Percentiles rank a stretch among this genome's conserved stretches.
Conservation (phyloP, 2,113 vertebrate genomes). For the Rissa tridactyla region DNA sequence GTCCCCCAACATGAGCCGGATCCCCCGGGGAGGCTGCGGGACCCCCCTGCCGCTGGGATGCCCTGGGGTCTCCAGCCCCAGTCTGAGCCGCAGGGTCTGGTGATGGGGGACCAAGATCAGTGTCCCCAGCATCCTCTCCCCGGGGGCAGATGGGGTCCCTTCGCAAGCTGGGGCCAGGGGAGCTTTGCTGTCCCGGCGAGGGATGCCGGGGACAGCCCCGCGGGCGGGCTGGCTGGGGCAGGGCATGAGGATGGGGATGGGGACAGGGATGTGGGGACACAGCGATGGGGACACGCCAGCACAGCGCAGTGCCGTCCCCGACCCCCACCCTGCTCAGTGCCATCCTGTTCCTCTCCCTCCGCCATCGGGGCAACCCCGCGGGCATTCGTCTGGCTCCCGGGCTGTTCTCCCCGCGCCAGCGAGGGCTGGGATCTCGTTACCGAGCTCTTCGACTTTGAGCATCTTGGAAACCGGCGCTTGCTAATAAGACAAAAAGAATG, state of each 20-base stretch:
- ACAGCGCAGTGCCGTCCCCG: background rate
- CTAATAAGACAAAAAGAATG: constrained; percentile 41
- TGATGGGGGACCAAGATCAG: accelerated
- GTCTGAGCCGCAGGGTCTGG: accelerated
- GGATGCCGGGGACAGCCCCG: background rate
- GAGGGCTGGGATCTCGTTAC: background rate
- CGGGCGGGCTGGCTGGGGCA: background rate
- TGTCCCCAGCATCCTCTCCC: background rate
- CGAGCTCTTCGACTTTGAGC: background rate
- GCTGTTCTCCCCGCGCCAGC: background rate
- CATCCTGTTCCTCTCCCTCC: background rate
- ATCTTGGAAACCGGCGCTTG: background rate
- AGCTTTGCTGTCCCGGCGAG: background rate
- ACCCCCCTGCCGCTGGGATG: accelerated
- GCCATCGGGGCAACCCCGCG: accelerated
- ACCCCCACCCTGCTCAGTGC: background rate
- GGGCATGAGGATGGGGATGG: background rate
- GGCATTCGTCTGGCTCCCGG: background rate
- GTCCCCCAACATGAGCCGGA: accelerated
- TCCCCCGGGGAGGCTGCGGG: background rate
- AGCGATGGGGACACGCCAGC: accelerated
- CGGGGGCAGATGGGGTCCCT: accelerated
- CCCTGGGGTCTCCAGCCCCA: background rate
- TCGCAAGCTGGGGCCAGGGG: accelerated
- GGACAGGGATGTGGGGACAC: too few relatives aligned